Evolutionary conservation across 2,888 invertebrate species (phyloP), one percentile per base, ranked within the genome.

Genomic region (Cremastinae sp.): DNA sequence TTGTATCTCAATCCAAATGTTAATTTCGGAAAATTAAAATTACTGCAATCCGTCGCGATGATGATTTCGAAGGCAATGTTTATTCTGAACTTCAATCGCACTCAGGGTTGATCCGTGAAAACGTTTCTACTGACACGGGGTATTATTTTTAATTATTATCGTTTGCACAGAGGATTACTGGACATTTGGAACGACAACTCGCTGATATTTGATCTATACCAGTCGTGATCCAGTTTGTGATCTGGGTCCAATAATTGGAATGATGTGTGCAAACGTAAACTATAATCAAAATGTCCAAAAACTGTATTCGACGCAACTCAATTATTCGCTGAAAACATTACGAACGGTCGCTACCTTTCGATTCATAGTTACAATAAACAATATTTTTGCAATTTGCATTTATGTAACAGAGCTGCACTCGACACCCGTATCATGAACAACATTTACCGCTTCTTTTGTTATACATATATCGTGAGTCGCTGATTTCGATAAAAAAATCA

Each of bases 201-300:
- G 51, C 28, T 51, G n/a, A 53, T 53, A 18, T 43, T 7, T n/a
- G 35, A 12, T n/a, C 43, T n/a, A n/a, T n/a, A n/a, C n/a, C n/a
- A n/a, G 28, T 2, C 16, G 28, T 12, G n/a, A 41, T 28, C 41
- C 28, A 53, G 28, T 8, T 1, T 28, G 28, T n/a, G 4, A 49
- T 22, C 20, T 22, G 22, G 18, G 20, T 59, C n/a, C 49, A 28
- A 69, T 51, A 43, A 69, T 43, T 35, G 43, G 35, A 61, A 20
- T 43, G 43, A 43, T 59, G 35, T 45, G 41, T 51, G 69, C 18
- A 20, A 28, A 22, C 43, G n/a, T 35, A 14, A 10, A n/a, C 16
- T 22, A 28, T n/a, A n/a, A n/a, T n/a, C 12, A 9, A 39, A 37
- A 51, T 37, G 53, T 20, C 35, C 2, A 51, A 61, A 66, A 37